Evolutionary conservation across 1,140 invertebrate species (phyloP).

Genomic region (Gonioctena quinquepunctata): DNA sequence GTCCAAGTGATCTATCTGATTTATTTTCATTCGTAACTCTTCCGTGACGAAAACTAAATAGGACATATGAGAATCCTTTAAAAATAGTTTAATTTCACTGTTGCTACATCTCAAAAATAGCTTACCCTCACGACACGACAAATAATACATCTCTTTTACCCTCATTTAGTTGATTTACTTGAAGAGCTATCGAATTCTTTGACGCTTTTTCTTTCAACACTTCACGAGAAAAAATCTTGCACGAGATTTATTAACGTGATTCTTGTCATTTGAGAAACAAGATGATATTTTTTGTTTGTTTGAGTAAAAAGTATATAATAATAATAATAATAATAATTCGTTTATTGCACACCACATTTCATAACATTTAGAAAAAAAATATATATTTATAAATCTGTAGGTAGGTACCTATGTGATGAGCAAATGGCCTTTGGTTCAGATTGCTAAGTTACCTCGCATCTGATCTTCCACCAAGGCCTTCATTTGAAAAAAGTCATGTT

Average conservation of each 20-base stretch:
- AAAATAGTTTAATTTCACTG: background rate
- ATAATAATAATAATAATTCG: too few species aligned
- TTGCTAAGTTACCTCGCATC: too few species aligned
- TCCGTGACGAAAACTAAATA: background rate
- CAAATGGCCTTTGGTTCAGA: too few species aligned
- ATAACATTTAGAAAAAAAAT: too few species aligned
- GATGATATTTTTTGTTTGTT: too few species aligned
- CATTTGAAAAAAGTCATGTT: too few species aligned
- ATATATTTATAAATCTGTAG: too few species aligned
- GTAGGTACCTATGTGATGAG: too few species aligned
- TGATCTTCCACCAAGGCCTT: too few species aligned
- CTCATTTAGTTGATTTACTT: constrained; percentile 10
- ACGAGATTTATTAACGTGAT: background rate
- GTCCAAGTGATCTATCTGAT: too few species aligned
- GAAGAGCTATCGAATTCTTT: background rate
- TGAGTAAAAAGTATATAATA: too few species aligned
- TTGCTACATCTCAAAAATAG: background rate
- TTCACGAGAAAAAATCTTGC: background rate
- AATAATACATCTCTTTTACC: constrained; percentile 1
- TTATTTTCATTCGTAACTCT: background rate
- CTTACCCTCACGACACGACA: background rate
- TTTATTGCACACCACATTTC: too few species aligned
- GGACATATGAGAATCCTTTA: background rate
- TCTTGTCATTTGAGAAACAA: background rate
- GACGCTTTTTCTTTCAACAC: constrained; percentile 5